Percentiles rank a stretch among this genome's conserved stretches.
These are phyloP conservation scores for Parazoanthus atlanticus DNA, from an alignment of 92 coral and sea anemone genomes.

Conservation along the genomic window DNA sequence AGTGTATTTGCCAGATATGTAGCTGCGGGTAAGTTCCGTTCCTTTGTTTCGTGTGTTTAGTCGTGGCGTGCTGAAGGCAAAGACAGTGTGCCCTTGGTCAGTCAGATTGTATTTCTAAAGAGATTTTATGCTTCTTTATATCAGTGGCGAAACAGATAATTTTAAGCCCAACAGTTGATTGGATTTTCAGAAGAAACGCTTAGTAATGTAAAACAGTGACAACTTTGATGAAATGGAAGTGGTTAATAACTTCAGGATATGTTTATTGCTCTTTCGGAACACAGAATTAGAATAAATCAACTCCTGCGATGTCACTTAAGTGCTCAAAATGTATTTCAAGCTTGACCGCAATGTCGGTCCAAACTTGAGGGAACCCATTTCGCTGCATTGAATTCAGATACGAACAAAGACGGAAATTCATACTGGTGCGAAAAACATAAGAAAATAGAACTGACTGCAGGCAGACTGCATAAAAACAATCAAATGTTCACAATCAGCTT, in stretches of 20 bases:
- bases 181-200: not conserved
- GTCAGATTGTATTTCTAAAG: not conserved
- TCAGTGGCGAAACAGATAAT: not conserved
- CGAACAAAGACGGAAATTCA: too few relatives aligned
- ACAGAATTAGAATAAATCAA: not conserved
- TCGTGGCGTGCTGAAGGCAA: not conserved
- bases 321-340: not conserved
- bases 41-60: not conserved
- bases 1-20: conserved; percentile 97
- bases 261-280: conserved; percentile 42
- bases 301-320: not conserved
- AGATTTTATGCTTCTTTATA: not conserved
- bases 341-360: too few relatives aligned
- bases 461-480: not conserved
- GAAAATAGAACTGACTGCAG: not conserved
- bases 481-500: not conserved
- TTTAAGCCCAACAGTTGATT: not conserved
- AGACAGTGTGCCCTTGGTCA: conserved; percentile 1
- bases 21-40: conserved; percentile 89
- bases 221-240: conserved; percentile 14
- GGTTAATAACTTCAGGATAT: conserved; percentile 14
- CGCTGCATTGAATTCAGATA: not conserved
- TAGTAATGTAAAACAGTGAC: not conserved
- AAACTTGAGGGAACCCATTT: not conserved
- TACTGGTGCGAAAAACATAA: not conserved